Evolutionary conservation across 1,140 invertebrate species (phyloP).

Genomic region (Calephelis virginiensis): DNA sequence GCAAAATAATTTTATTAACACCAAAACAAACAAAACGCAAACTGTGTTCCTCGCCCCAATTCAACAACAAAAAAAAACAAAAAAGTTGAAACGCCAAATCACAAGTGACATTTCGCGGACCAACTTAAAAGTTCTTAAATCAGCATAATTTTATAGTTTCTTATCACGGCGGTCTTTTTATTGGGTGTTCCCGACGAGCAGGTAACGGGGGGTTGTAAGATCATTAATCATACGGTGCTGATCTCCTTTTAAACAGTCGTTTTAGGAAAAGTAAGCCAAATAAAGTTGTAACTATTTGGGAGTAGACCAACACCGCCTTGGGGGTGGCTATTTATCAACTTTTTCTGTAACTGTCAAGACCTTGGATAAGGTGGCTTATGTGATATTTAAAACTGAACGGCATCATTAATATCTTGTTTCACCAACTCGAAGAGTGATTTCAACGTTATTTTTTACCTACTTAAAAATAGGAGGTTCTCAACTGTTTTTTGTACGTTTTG

Average conservation of each 20-base stretch:
- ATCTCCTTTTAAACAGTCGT: conserved; percentile 49
- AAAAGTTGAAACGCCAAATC: too few relatives aligned
- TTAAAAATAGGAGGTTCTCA: neutral
- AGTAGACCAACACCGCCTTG: conserved; percentile 50
- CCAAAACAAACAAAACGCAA: too few relatives aligned
- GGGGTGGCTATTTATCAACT: conserved; percentile 39
- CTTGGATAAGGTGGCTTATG: conserved; percentile 6
- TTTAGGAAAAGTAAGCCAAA: conserved; percentile 42
- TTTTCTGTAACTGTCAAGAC: conserved; percentile 27
- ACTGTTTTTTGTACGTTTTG: neutral
- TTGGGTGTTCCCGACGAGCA: conserved; percentile 56
- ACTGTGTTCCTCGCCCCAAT: too few relatives aligned
- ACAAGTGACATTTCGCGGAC: conserved; percentile 37
- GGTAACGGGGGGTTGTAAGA: conserved; percentile 49
- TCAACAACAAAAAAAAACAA: too few relatives aligned
- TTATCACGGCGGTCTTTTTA: conserved; percentile 44
- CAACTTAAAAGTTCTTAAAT: conserved; percentile 27
- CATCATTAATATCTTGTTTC: neutral
- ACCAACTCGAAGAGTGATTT: neutral
- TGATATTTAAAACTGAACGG: conserved; percentile 3
- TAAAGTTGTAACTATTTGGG: conserved; percentile 52
- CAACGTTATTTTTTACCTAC: neutral
- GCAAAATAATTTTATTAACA: too few relatives aligned
- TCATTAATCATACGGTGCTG: conserved; percentile 64
- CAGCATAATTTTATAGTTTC: conserved; percentile 44